phyloP scores from a whole-genome alignment of 1,140 invertebrate species.

The Mactra quadrangularis region DNA sequence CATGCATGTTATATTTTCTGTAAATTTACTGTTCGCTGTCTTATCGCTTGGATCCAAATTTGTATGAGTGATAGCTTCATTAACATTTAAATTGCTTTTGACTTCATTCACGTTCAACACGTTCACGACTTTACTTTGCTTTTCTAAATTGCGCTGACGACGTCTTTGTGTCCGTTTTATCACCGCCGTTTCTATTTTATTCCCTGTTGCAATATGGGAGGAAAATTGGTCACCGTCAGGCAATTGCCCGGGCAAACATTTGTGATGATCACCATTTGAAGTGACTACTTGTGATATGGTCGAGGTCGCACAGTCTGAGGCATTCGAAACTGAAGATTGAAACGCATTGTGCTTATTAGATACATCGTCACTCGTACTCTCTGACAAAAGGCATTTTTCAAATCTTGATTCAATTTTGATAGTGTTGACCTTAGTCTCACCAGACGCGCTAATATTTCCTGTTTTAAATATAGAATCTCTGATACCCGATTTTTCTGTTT shows the following conservation, averaged over 20 bases:
- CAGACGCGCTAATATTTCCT: constrained; percentile 23
- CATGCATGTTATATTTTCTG: background rate
- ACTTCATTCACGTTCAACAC: background rate
- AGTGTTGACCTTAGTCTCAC: constrained; percentile 8
- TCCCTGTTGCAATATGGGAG: background rate
- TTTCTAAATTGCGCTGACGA: constrained; percentile 1
- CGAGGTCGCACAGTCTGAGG: no score
- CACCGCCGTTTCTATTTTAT: constrained; percentile 46
- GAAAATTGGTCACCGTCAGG: background rate
- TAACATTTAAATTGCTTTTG: background rate
- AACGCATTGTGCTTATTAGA: background rate
- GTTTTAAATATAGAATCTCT: constrained; percentile 44
- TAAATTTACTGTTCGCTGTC: constrained; percentile 13
- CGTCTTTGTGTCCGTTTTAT: constrained; percentile 37
- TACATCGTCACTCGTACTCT: background rate
- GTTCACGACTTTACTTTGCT: background rate
- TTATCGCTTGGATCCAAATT: background rate
- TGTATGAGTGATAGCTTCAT: background rate
- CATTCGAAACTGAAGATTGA: no score
- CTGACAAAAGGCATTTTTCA: background rate
- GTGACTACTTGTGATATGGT: no score
- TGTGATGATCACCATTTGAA: no score
- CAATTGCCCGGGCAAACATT: no score
- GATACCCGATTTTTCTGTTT: constrained; percentile 38
- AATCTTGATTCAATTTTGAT: background rate